These are phyloP conservation scores for Cephus rjabovi DNA, from an alignment of 2,888 invertebrate genomes.

Conservation along the genomic window DNA sequence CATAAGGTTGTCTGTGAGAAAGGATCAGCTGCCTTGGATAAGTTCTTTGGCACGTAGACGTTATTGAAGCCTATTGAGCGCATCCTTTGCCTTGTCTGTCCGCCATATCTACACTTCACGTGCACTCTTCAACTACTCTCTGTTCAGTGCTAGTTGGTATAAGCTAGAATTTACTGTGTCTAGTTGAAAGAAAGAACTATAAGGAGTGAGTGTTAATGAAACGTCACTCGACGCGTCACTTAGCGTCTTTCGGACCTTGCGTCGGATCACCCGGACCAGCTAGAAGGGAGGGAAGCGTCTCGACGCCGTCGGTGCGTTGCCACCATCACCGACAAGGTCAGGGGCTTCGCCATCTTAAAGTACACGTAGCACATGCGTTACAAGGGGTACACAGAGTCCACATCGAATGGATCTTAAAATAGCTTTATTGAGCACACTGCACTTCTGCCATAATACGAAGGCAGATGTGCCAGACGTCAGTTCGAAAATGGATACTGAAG, in stretches of 20 bases:
- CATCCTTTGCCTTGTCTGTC: slow-evolving; percentile 28
- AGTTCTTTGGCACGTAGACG: slow-evolving; percentile 18
- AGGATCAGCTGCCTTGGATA: not conserved
- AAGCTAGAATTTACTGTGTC: not conserved
- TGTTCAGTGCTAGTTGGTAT: not conserved
- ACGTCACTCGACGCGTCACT: slow-evolving; percentile 54
- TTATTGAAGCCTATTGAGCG: slow-evolving; percentile 24
- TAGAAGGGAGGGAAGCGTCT: slow-evolving; percentile 25
- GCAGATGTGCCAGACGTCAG: not conserved
- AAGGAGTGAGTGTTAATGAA: slow-evolving; percentile 49
- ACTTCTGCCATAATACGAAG: not conserved
- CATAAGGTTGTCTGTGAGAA: not conserved
- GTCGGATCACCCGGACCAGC: not conserved
- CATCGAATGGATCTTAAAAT: slow-evolving; percentile 23
- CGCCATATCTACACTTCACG: slow-evolving; percentile 5
- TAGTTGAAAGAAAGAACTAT: slow-evolving; percentile 10
- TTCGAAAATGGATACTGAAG: not conserved
- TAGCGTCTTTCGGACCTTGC: slow-evolving; percentile 38
- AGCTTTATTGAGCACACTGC: slow-evolving; percentile 27
- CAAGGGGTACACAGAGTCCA: slow-evolving; percentile 7
- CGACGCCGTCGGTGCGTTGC: slow-evolving; percentile 32
- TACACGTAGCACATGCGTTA: not conserved
- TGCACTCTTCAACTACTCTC: not conserved
- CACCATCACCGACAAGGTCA: slow-evolving; percentile 39
- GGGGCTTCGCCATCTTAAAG: slow-evolving; percentile 24